Base-by-base conservation (phyloP, 2,888 invertebrate species). In the Zeuzera pyrina region DNA sequence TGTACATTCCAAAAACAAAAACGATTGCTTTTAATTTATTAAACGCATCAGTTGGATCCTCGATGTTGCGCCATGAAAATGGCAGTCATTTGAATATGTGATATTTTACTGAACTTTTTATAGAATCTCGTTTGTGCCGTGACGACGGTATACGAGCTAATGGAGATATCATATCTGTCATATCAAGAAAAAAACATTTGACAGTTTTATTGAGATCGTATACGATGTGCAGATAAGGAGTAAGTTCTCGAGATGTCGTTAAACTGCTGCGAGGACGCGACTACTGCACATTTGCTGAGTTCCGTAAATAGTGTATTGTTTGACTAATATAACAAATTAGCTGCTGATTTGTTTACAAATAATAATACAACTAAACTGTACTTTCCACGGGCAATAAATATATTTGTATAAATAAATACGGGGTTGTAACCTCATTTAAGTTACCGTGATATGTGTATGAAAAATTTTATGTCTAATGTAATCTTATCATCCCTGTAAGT, bases 11-110 rank as follows among this genome's bases (percentile, higher is more conserved):
- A 62, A 73, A 74, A 74, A 68, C 68, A 78, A 79, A 78, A 73
- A 76, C 74, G 72, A 78, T 63, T 64, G 68, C 66, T 65, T 76
- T 77, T 79, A 77, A 78, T 78, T 79, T 77, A 78, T 71, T n/a
- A 66, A 71, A 54, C 58, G 56, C 51, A 59, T 61, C 61, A 49
- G 58, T 49, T 52, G 57, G 50, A 49, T 52, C 47, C 49, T 47
- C 38, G 53, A 57, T 55, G 54, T 53, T 47, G 47, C 51, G 47
- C 52, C 49, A 56, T 48, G 41, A 49, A 52, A 44, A 47, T 43
- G 47, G 38, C 55, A 46, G 49, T 47, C 51, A 48, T 57, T 67
- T 52, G 55, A 62, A 67, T 65, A 64, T 62, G 60, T 66, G 63
- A 58, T 22, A 28, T 66, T 66, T 61, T 57, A 58, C 59, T 52